These are phyloP conservation scores for Microcebus griseorufus DNA, from an alignment of 2,113 vertebrate species.

Conservation along the genomic window DNA sequence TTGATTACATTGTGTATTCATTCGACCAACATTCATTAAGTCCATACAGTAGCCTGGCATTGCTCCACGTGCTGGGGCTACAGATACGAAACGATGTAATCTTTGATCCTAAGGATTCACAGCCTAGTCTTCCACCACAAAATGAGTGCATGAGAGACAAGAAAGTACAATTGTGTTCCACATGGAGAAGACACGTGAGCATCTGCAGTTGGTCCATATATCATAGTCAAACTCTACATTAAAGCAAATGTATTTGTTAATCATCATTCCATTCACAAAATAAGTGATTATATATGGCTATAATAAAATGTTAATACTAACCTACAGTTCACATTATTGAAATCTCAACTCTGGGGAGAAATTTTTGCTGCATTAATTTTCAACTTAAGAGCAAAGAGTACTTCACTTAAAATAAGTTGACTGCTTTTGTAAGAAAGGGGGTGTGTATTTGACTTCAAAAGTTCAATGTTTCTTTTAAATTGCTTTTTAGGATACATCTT, in stretches of 20 bases:
- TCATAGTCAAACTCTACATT: background rate
- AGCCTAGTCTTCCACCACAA: background rate
- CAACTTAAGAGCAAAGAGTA: background rate
- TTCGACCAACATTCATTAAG: background rate
- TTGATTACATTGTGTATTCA: background rate
- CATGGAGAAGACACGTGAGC: rapidly evolving
- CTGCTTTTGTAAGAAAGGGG: background rate
- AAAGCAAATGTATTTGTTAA: background rate
- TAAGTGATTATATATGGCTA: background rate
- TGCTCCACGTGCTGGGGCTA: background rate
- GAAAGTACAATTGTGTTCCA: background rate
- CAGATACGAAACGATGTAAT: background rate
- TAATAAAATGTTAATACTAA: background rate
- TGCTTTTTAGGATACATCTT: background rate
- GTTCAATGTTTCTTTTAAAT: constrained; percentile 15
- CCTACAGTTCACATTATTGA: background rate
- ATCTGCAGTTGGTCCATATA: background rate
- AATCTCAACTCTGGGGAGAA: background rate
- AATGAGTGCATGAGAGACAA: background rate
- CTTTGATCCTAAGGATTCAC: background rate
- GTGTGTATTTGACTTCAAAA: background rate
- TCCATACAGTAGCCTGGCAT: background rate
- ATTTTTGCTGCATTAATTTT: constrained; percentile 1
- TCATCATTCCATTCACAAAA: background rate
- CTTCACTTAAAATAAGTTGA: background rate